Percentiles rank a stretch among this genome's conserved stretches.
These are phyloP conservation scores for Cottus gobio DNA, from an alignment of 2,113 vertebrate species.

Conservation along the genomic window DNA sequence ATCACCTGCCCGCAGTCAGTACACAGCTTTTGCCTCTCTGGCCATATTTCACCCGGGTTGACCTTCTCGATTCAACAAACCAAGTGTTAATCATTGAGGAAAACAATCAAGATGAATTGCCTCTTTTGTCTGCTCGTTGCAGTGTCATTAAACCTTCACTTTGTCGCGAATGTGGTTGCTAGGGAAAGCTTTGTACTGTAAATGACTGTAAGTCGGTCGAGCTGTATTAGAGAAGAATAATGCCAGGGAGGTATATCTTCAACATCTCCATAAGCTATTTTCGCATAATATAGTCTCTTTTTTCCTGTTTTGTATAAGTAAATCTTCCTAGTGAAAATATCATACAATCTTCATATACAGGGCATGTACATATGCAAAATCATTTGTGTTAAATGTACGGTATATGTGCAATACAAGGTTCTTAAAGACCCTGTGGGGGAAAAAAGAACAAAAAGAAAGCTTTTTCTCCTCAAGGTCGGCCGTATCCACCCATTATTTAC, in stretches of 20 bases:
- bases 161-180: conserved; percentile 34
- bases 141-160: conserved; percentile 38
- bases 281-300: conserved; percentile 35
- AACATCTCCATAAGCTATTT: conserved; percentile 15
- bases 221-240: conserved; percentile 10
- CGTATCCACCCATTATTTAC: conserved; percentile 40
- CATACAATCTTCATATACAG: conserved; percentile 3
- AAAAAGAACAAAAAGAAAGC: background rate
- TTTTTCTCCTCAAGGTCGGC: conserved; percentile 45
- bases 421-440: background rate
- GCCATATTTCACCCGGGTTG: conserved; percentile 61
- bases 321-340: background rate
- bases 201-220: conserved; percentile 15
- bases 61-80: conserved; percentile 73
- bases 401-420: background rate
- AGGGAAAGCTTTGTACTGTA: conserved; percentile 36
- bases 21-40: conserved; percentile 38
- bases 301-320: background rate
- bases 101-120: conserved; percentile 54
- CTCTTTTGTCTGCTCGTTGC: conserved; percentile 39
- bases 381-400: conserved; percentile 11
- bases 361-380: background rate
- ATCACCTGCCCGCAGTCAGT: conserved; percentile 67
- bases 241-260: background rate
- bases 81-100: conserved; percentile 67